These are phyloP conservation scores for Drosophila nigrodunni DNA, from an alignment of 1,140 invertebrate species.

Conservation along the genomic window DNA sequence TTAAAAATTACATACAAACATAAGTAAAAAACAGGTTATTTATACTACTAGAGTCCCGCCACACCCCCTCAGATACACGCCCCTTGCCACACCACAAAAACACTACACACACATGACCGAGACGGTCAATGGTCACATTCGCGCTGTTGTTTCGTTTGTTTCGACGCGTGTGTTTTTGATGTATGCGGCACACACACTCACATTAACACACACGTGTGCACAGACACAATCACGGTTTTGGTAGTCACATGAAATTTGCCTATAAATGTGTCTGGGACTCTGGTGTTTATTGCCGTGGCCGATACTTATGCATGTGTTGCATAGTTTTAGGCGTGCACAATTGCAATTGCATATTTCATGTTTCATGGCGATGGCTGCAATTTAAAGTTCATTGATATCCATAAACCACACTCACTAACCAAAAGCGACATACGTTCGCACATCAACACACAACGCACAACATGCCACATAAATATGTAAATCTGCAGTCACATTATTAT, in stretches of 20 bases:
- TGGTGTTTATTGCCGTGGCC: constrained; percentile 59
- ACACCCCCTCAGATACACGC: constrained; percentile 17
- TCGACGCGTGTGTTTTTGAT: constrained; percentile 65
- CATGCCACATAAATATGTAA: constrained; percentile 41
- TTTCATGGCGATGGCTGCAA: constrained; percentile 61
- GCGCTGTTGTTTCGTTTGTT: constrained; percentile 36
- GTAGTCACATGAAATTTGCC: constrained; percentile 65
- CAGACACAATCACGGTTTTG: constrained; percentile 1
- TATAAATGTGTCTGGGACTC: constrained; percentile 75
- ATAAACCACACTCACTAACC: constrained; percentile 68
- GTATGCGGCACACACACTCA: constrained; percentile 26
- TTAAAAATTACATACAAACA: constrained; percentile 50
- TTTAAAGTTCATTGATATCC: constrained; percentile 83
- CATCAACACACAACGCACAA: background rate
- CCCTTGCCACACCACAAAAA: constrained; percentile 8
- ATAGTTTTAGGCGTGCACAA: constrained; percentile 72
- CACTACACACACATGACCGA: constrained; percentile 1
- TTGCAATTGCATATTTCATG: constrained; percentile 77
- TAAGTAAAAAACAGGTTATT: constrained; percentile 64
- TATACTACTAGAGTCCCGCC: constrained; percentile 45
- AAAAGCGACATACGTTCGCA: constrained; percentile 17
- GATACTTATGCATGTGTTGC: constrained; percentile 28
- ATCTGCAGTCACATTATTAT: constrained; percentile 67
- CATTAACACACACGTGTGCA: background rate
- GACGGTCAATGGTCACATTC: constrained; percentile 56